phyloP scores from a whole-genome alignment of 2,113 vertebrate species.

The Prolemur simus region DNA sequence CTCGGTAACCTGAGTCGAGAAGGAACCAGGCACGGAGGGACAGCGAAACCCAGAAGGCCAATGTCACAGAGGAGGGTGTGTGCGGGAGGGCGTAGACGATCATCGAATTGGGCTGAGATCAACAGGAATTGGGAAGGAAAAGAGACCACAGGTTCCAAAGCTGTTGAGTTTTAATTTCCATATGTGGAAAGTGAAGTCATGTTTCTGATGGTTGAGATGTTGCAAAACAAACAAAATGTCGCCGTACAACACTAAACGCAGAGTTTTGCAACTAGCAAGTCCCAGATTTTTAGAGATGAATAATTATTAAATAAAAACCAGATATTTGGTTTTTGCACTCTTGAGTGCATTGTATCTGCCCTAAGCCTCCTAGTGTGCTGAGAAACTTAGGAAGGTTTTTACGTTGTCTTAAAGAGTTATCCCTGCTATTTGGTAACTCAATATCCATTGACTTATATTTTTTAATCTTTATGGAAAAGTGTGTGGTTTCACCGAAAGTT shows the following conservation, averaged over 20 bases:
- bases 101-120: neutral
- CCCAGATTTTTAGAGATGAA: neutral
- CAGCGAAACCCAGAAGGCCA: neutral
- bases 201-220: neutral
- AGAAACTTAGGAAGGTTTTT: neutral
- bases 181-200: neutral
- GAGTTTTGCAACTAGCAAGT: neutral
- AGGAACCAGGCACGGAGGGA: neutral
- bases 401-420: neutral
- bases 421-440: neutral
- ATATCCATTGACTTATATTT: neutral
- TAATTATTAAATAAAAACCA: neutral
- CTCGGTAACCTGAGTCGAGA: neutral
- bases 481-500: neutral
- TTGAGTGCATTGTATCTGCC: neutral
- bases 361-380: neutral
- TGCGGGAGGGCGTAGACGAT: too few species aligned
- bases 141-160: neutral
- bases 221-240: neutral
- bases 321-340: neutral
- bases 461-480: neutral
- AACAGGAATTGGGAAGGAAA: neutral
- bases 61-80: neutral
- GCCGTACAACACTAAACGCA: neutral
- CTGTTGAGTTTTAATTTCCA: neutral